Evolutionary conservation across 2,113 vertebrate species (phyloP).

Genomic region (mouse (Mus musculus)): DNA sequence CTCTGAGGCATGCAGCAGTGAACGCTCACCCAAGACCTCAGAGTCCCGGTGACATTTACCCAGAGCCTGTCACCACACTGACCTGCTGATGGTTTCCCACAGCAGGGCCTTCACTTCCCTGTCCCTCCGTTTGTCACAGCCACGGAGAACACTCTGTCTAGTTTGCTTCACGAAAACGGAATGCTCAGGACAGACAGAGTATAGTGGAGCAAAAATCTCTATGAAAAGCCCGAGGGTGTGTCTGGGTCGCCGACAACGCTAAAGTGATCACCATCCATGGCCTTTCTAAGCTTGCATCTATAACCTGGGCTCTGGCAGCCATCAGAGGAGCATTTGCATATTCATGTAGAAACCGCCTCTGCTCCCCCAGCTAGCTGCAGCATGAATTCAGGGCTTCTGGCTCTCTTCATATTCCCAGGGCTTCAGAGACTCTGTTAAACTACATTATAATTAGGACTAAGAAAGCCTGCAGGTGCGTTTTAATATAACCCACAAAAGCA

Average conservation of each 20-base stretch:
- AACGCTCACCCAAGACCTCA: not conserved
- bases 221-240: not conserved
- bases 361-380: not conserved
- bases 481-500: slow-evolving; percentile 40
- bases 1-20: not conserved
- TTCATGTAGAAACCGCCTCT: not conserved
- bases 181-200: not conserved
- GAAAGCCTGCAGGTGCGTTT: not conserved
- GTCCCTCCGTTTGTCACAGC: not conserved
- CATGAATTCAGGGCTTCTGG: not conserved
- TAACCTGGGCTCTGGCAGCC: not conserved
- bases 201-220: not conserved
- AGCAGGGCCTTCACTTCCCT: not conserved
- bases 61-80: not conserved
- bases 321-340: not conserved
- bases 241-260: not conserved
- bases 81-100: not conserved
- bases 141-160: not conserved
- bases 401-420: not conserved
- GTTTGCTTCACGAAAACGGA: not conserved
- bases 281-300: not conserved
- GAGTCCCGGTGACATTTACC: not conserved
- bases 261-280: not conserved
- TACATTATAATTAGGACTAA: slow-evolving; percentile 36
- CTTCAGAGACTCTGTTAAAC: not conserved